phyloP scores from a whole-genome alignment of 1,140 invertebrate genomes.

The Lepidurus apus region DNA sequence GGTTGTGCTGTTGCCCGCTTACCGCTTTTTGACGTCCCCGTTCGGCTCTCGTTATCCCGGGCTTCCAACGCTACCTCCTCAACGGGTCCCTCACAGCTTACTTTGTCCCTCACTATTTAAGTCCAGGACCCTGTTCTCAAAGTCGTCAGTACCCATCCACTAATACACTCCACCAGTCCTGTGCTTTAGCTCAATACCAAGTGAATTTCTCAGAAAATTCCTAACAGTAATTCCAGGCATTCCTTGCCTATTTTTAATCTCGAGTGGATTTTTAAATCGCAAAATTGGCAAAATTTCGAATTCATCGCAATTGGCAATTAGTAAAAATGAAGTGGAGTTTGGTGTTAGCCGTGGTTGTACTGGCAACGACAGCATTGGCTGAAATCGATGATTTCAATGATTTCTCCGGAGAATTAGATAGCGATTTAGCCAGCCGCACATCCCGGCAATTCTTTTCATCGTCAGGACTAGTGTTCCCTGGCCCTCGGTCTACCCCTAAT shows the following conservation, averaged over 20 bases:
- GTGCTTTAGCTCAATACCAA: neutral
- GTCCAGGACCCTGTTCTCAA: neutral
- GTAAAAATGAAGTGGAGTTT: conserved; percentile 29
- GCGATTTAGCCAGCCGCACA: conserved; percentile 12
- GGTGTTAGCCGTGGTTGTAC: conserved; percentile 13
- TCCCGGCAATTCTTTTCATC: conserved; percentile 21
- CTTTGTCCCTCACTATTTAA: conserved; percentile 5
- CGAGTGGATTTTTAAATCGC: neutral
- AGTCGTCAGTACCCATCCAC: conserved; percentile 5
- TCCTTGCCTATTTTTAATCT: neutral
- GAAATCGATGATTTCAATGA: neutral
- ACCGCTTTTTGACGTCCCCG: conserved; percentile 1
- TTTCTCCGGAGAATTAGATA: neutral
- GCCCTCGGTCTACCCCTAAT: neutral
- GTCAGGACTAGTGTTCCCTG: conserved; percentile 29
- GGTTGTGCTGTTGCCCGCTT: neutral
- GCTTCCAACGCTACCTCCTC: neutral
- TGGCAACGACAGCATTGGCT: neutral
- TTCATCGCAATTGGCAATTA: neutral
- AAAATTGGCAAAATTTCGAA: neutral
- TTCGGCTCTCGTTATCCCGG: neutral
- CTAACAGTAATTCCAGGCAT: neutral
- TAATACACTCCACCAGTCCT: conserved; percentile 13
- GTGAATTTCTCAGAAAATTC: neutral
- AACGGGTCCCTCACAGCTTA: neutral